Evolutionary conservation across 2,797 vertebrate genomes (phyloP), one percentile per base, ranked within the genome.

Genomic region (Agapornis canus): DNA sequence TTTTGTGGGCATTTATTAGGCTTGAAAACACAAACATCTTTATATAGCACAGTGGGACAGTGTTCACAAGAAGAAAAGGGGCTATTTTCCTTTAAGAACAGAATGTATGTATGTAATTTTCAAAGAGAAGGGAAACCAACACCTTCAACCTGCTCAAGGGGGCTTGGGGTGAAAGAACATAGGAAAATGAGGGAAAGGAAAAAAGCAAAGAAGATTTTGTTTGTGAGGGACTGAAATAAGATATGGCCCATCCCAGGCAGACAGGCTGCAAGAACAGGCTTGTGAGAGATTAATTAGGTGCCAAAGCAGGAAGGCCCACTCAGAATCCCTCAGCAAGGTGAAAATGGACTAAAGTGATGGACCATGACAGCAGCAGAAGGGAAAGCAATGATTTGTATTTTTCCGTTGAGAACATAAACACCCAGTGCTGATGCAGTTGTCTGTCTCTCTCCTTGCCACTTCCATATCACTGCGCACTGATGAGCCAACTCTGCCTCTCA

Each of bases 231-330:
- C 54, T 82, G 75, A 45, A 39, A 37, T 70, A 94, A 86, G 77
- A 82, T 64, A 80, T 39, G 77, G 93, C 81, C 76, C 42, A 71
- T 83, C 66, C 57, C 71, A 93, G 83, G 94, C 69, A 97, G 94
- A 43, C 82, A 91, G 90, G 86, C 83, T 92, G 93, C 95, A 95
- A 91, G 89, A 97, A 79, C 35, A 92, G 93, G 78, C 92, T 96
- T 96, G 95, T 77, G 94, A 94, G 95, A 97, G 97, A 98, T 96
- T 97, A 98, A 98, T 98, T 97, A 97, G 94, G 90, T 97, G 95
- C 83, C 97, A 97, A 90, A 91, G 81, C 70, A 90, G 73, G 89
- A 95, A 96, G 89, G 57, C 70, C 97, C 73, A 87, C 92, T 92
- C 92, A 86, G 92, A 96, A 97, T 97, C 86, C 69, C 79, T 91